Evolutionary conservation across 2,797 vertebrate species (phyloP).

Genomic region (Rhinichthys osculus): DNA sequence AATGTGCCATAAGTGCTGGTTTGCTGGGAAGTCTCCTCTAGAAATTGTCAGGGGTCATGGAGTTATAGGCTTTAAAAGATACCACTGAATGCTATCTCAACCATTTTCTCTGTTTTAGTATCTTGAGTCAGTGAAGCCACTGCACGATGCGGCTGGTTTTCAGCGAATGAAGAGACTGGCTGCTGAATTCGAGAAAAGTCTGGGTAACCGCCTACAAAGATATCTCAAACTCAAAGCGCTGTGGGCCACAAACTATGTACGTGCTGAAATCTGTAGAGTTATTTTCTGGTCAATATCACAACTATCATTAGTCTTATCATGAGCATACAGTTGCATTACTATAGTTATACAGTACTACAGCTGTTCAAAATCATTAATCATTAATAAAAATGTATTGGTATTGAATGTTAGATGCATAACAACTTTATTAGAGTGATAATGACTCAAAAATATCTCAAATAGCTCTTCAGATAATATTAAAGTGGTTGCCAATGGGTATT

Average conservation of each 20-base stretch:
- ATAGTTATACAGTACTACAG: neutral
- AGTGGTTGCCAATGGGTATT: neutral
- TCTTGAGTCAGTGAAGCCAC: slow-evolving; percentile 82
- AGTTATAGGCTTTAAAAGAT: neutral
- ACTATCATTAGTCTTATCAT: neutral
- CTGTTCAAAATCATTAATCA: neutral
- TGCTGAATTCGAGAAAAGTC: slow-evolving; percentile 78
- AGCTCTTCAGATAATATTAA: neutral
- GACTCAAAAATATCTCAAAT: neutral
- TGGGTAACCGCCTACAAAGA: slow-evolving; percentile 84
- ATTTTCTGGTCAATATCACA: neutral
- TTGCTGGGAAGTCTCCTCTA: neutral
- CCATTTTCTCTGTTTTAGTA: slow-evolving; percentile 72
- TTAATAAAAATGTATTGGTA: neutral
- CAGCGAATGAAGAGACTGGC: slow-evolving; percentile 74
- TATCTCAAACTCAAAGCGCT: slow-evolving; percentile 88
- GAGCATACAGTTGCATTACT: neutral
- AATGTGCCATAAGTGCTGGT: slow-evolving; percentile 5
- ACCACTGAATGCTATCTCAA: neutral
- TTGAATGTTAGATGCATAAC: neutral
- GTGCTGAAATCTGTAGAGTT: slow-evolving; percentile 50
- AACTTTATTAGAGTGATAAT: too few species aligned
- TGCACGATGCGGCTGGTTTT: slow-evolving; percentile 76
- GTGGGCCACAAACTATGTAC: slow-evolving; percentile 89
- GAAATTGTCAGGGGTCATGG: neutral